Conservation (phyloP, 2,797 vertebrate species). For the Poecilia velifera region DNA sequence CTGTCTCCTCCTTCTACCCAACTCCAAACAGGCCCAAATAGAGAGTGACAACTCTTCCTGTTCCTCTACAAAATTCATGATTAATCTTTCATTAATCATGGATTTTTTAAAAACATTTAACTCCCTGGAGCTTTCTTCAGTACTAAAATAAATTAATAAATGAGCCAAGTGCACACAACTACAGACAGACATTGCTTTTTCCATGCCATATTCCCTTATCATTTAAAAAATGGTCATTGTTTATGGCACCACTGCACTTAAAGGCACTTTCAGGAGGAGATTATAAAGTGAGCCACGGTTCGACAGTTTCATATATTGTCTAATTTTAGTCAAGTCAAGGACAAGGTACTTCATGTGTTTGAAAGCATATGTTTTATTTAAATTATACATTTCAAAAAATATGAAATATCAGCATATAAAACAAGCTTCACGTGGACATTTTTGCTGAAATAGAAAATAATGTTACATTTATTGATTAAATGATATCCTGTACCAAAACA, state of each 20-base stretch:
- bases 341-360: slow-evolving; percentile 45
- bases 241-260: slow-evolving; percentile 76
- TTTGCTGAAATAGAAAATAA: background rate
- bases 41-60: slow-evolving; percentile 83
- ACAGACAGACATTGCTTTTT: slow-evolving; percentile 64
- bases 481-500: background rate
- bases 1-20: slow-evolving; percentile 60
- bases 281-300: slow-evolving; percentile 55
- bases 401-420: background rate
- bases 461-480: background rate
- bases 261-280: slow-evolving; percentile 64
- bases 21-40: slow-evolving; percentile 75
- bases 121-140: slow-evolving; percentile 72
- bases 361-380: slow-evolving; percentile 53
- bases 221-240: slow-evolving; percentile 76
- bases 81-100: slow-evolving; percentile 84
- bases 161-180: slow-evolving; percentile 52
- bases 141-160: slow-evolving; percentile 79
- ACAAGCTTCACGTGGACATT: slow-evolving; percentile 11
- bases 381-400: slow-evolving; percentile 26
- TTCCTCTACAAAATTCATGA: slow-evolving; percentile 82
- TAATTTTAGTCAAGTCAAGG: slow-evolving; percentile 72
- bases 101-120: slow-evolving; percentile 76
- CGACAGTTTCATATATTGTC: slow-evolving; percentile 70
- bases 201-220: slow-evolving; percentile 60